Evolutionary conservation across 2,888 invertebrate genomes (phyloP).

Genomic region (Metallyticus violacea): DNA sequence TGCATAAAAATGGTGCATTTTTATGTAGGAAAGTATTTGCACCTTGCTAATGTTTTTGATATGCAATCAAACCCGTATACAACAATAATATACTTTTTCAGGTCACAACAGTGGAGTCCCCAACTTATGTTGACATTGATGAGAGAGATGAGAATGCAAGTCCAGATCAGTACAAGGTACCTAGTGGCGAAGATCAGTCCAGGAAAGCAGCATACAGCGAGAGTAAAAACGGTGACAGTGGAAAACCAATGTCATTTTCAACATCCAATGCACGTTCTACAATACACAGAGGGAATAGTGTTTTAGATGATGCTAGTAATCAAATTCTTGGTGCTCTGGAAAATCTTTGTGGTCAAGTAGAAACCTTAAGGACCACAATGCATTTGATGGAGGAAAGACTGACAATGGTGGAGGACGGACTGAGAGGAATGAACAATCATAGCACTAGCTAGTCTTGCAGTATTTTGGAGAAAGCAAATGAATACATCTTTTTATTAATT

Average conservation of each 20-base stretch:
- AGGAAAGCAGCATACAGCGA: background rate
- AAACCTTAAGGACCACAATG: background rate
- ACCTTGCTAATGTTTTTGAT: too few species aligned
- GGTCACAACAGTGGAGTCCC: slow-evolving; percentile 7
- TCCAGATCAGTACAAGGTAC: background rate
- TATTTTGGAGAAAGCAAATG: background rate
- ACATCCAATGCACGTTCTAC: background rate
- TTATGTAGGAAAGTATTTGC: too few species aligned
- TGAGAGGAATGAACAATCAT: background rate
- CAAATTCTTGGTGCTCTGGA: background rate
- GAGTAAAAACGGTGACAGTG: background rate
- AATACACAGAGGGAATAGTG: background rate
- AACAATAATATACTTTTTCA: background rate
- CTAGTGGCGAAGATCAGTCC: background rate
- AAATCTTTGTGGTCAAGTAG: slow-evolving; percentile 3
- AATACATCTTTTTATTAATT: too few species aligned
- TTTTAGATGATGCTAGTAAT: background rate
- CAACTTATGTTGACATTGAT: background rate
- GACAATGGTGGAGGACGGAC: background rate
- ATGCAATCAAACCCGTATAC: too few species aligned
- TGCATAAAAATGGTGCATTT: too few species aligned
- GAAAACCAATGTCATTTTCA: background rate
- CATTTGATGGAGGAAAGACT: slow-evolving; percentile 1
- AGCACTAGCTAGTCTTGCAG: background rate
- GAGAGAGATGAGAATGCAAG: background rate